Conservation (phyloP, 2,888 invertebrate genomes). For the Drymonia ruficornis region DNA sequence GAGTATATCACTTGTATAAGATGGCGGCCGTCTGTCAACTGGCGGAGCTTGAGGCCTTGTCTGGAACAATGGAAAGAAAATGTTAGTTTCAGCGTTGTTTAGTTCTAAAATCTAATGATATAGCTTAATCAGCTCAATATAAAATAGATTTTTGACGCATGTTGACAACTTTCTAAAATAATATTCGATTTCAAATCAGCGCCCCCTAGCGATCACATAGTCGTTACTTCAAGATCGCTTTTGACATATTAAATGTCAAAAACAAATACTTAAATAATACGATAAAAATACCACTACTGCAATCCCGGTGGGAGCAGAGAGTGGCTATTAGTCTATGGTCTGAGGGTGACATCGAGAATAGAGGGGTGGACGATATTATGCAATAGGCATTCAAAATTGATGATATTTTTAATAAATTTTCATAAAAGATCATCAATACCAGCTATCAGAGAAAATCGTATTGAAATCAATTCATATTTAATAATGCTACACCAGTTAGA, state of each 20-base stretch:
- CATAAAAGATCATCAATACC: no score
- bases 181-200: no score
- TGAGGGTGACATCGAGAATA: conserved; percentile 30
- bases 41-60: conserved; percentile 85
- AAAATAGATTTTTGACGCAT: no score
- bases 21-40: conserved; percentile 88
- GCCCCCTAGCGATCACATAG: no score
- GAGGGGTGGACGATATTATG: conserved; percentile 19
- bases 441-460: no score
- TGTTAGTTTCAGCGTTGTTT: neutral
- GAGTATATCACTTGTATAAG: conserved; percentile 89
- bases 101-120: no score
- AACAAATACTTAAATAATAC: conserved; percentile 2
- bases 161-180: no score
- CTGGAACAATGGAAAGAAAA: conserved; percentile 67
- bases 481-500: no score
- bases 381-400: conserved; percentile 10
- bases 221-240: no score
- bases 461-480: no score
- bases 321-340: conserved; percentile 33
- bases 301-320: conserved; percentile 17
- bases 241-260: conserved; percentile 5
- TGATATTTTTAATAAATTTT: neutral
- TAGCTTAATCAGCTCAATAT: no score
- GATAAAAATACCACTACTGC: conserved; percentile 3